Evolutionary conservation across 2,113 vertebrate genomes (phyloP).

Genomic region (Saccopteryx leptura): DNA sequence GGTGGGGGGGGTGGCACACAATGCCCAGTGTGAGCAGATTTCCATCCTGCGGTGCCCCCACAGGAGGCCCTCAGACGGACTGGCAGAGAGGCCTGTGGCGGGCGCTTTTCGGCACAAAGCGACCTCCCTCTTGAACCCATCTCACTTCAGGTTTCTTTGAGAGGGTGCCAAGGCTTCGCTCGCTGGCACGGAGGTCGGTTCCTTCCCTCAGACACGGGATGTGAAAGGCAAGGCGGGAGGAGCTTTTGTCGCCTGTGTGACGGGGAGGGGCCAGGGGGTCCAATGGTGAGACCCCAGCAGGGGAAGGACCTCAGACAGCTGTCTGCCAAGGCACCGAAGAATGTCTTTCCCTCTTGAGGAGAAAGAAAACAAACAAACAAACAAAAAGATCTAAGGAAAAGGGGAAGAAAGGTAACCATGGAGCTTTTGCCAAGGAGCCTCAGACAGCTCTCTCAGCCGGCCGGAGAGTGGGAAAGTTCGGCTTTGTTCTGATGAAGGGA

Average conservation of each 20-base stretch:
- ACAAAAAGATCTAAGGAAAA: slow-evolving; percentile 85
- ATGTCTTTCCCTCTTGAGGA: slow-evolving; percentile 81
- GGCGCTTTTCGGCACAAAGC: slow-evolving; percentile 63
- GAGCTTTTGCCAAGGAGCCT: slow-evolving; percentile 81
- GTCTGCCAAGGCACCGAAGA: slow-evolving; percentile 78
- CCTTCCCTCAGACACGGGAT: slow-evolving; percentile 59
- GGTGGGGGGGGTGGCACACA: background rate
- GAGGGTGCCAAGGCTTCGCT: slow-evolving; percentile 75
- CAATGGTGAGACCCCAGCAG: slow-evolving; percentile 72
- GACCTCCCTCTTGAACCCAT: slow-evolving; percentile 78
- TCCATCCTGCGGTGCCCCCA: background rate
- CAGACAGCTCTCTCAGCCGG: slow-evolving; percentile 74
- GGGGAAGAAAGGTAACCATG: slow-evolving; percentile 85
- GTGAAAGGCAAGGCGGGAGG: slow-evolving; percentile 72
- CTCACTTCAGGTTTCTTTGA: slow-evolving; percentile 82
- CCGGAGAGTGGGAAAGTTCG: slow-evolving; percentile 68
- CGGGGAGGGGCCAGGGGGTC: slow-evolving; percentile 57
- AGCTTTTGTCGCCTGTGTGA: slow-evolving; percentile 57
- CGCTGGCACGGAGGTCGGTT: slow-evolving; percentile 50
- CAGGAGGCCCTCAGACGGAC: slow-evolving; percentile 51
- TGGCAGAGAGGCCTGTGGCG: background rate
- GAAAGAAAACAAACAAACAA: slow-evolving; percentile 87
- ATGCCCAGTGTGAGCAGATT: background rate
- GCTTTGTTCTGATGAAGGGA: slow-evolving; percentile 82
- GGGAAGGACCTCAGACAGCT: slow-evolving; percentile 77